These are phyloP conservation scores for Drosophila lacteicornis DNA, from an alignment of 1,140 invertebrate species.

Conservation along the genomic window DNA sequence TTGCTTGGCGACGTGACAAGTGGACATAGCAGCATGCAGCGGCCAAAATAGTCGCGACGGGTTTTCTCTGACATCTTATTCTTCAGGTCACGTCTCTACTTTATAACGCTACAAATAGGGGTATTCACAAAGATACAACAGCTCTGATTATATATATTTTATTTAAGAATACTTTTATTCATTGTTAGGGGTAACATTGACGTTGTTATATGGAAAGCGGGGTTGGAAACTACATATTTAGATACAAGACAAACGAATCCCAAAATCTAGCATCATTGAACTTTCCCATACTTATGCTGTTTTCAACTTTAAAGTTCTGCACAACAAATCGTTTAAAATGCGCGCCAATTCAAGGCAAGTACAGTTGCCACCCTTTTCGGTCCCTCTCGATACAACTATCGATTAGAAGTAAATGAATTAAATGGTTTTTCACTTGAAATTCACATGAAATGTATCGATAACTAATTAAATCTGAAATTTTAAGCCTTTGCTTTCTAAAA, in stretches of 20 bases:
- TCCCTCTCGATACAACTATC: background rate
- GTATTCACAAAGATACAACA: background rate
- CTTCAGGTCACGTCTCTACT: slow-evolving; percentile 25
- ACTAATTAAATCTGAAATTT: background rate
- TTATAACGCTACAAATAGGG: background rate
- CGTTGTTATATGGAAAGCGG: no score
- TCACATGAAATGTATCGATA: background rate
- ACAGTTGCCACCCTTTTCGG: background rate
- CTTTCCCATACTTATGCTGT: no score
- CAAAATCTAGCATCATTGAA: background rate
- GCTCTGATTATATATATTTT: background rate
- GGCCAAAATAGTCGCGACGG: slow-evolving; percentile 20
- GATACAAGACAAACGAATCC: no score
- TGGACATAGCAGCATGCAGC: background rate
- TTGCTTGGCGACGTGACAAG: slow-evolving; percentile 55
- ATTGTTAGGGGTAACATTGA: no score
- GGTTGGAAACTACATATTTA: no score
- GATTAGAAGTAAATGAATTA: background rate
- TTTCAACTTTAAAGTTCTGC: background rate
- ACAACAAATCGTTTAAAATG: background rate
- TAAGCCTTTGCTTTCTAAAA: no score
- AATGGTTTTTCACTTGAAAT: background rate
- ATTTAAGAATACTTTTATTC: background rate
- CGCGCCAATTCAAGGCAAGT: background rate
- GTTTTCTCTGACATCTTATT: slow-evolving; percentile 30